Evolutionary conservation across 2,113 vertebrate species (phyloP).

Genomic region (Orientallactaga bullata): DNA sequence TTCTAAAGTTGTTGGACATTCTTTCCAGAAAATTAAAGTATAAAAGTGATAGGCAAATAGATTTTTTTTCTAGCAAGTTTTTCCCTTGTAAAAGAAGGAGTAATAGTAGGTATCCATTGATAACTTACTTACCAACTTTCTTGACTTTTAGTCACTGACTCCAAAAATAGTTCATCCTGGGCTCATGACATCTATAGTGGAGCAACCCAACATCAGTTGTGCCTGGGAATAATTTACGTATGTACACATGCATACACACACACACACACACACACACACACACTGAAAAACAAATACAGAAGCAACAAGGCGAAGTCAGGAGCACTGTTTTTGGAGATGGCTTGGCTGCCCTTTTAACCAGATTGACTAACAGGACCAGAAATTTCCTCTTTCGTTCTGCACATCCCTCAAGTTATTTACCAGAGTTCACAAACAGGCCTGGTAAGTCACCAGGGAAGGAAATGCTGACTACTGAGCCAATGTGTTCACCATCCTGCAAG

Average conservation of each 20-base stretch:
- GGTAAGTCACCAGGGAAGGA: conserved; percentile 4
- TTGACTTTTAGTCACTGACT: neutral
- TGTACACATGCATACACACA: neutral
- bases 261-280: neutral
- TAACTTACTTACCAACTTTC: neutral
- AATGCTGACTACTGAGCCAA: conserved; percentile 12
- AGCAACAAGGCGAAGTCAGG: neutral
- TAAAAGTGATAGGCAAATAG: conserved; percentile 20
- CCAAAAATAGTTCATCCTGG: conserved; percentile 23
- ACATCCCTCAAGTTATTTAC: conserved; percentile 57
- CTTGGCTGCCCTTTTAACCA: neutral
- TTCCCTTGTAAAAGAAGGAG: neutral
- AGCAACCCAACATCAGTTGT: neutral
- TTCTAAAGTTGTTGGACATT: neutral
- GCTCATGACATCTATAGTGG: neutral
- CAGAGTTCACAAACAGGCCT: neutral
- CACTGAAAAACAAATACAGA: neutral
- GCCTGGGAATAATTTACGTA: neutral
- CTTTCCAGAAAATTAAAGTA: neutral
- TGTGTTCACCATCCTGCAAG: rapidly evolving
- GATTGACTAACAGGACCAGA: conserved; percentile 34
- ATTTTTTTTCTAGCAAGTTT: neutral
- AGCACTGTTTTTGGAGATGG: conserved; percentile 29
- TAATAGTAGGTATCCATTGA: neutral
- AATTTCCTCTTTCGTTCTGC: neutral